Evolutionary conservation across 2,797 vertebrate genomes (phyloP), one percentile per base, ranked within the genome.

Genomic region (Amazona finschi): DNA sequence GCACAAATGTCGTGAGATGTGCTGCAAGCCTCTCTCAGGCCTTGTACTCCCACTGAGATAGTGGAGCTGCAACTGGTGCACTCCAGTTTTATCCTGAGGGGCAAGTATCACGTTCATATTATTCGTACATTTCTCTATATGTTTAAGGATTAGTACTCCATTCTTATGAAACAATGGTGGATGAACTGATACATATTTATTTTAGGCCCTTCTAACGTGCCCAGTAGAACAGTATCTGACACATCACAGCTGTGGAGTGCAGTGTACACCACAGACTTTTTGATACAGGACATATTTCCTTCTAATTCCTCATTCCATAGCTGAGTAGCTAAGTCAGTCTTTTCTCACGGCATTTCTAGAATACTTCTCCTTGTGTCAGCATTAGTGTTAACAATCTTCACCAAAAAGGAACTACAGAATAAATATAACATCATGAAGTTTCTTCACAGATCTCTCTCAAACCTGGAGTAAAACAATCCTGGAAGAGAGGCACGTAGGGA

Each of bases 41-140:
- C 17, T 11, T 2, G 1, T 6, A 2, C 6, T 39, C 36, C 6
- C 27, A 7, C 1, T 8, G 18, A 3, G 8, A 2, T 14, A 1
- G 3, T 15, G 8, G 22, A 12, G 10, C 9, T 1, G 8, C 12
- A 22, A 3, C 7, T 46, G 25, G 7, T 0, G 8, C 15, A 7
- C 44, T 19, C 9, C 12, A 27, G 6, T 14, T 17, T 52, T 18
- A 22, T 22, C 33, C 15, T 19, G 58, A 55, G 24, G 49, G 43
- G 6, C 11, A 31, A 27, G 36, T 16, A 27, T 31, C 33, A 15
- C 13, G 7, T 36, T n/a, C 10, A 2, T 16, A 27, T 14, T 20
- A 20, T 25, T 53, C 6, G 8, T 13, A 7, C 18, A 18, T 30
- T 39, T 50, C 9, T 43, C 30, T 21, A 4, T 9, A 5, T 9